Evolutionary conservation across 2,888 invertebrate species (phyloP).

Genomic region (Lochmaea crataegi): DNA sequence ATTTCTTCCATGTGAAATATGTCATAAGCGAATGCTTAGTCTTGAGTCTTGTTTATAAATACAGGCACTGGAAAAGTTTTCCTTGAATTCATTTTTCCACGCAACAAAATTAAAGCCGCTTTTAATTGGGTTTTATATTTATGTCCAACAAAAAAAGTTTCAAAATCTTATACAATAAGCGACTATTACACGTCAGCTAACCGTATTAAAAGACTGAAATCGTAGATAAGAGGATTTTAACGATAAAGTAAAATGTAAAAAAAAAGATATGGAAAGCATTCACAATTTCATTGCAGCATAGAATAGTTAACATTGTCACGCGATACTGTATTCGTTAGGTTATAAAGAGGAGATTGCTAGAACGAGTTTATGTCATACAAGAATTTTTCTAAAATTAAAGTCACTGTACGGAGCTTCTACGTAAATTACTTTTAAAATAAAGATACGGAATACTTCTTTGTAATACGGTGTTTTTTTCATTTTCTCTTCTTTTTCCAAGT

Average conservation of each 20-base stretch:
- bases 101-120: too few relatives aligned
- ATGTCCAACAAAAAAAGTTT: too few relatives aligned
- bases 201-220: not conserved
- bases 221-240: not conserved
- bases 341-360: slow-evolving; percentile 27
- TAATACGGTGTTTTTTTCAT: too few relatives aligned
- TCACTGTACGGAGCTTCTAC: slow-evolving; percentile 14
- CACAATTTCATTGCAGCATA: slow-evolving; percentile 6
- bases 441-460: slow-evolving; percentile 10
- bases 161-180: not conserved
- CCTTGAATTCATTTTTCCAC: too few relatives aligned
- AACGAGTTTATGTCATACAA: slow-evolving; percentile 19
- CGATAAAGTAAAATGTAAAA: slow-evolving; percentile 5
- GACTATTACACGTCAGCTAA: not conserved
- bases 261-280: not conserved
- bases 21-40: too few relatives aligned
- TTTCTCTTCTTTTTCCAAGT: not conserved
- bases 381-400: slow-evolving; percentile 27
- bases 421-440: too few relatives aligned
- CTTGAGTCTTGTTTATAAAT: too few relatives aligned
- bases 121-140: too few relatives aligned
- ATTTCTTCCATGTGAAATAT: too few relatives aligned
- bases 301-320: slow-evolving; percentile 23
- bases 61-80: too few relatives aligned
- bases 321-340: slow-evolving; percentile 25